Base-by-base conservation (phyloP, 1,140 invertebrate species). In the Physella acuta region DNA sequence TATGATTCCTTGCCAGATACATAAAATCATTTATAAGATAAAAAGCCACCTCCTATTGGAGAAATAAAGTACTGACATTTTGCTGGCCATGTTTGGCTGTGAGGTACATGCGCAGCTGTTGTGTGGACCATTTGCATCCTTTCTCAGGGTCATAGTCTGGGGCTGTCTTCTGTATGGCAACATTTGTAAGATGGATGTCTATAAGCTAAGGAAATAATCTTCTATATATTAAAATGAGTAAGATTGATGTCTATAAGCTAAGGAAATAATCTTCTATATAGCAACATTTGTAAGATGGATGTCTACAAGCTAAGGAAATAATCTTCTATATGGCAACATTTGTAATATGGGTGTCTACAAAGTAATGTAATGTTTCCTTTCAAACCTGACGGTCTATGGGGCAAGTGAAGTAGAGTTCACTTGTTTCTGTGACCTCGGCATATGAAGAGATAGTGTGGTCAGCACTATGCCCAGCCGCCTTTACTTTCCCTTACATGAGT, bases 261-360 rank as follows among this genome's bases (percentile, higher is more conserved):
- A n/a, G n/a, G n/a, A n/a, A n/a, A n/a, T n/a, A n/a, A n/a, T 84
- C 72, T 87, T 87, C 72, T 87, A 85, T 64, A 87, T 79, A 24
- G 86, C 86, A 17, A 87, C 86, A 76, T 87, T 87, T n/a, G 86
- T 87, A 51, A 87, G 71, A 75, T 87, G 86, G 30, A 87, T 81
- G 76, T 84, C 84, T 86, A 24, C 39, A n/a, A 17, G 39, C n/a
- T n/a, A 37, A 31, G 44, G n/a, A 49, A 14, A n/a, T 51, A 24
- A 65, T 70, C 59, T 33, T 2, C 0, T 73, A 70, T 44, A 37
- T 60, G 16, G 33, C 51, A 28, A 75, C 71, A 55, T 73, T 65
- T 52, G 58, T 24, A 49, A 34, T 63, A 1, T 66, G 71, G 3
- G 62, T 28, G 64, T 26, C 56, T 2, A 53, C 73, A n/a, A n/a